phyloP scores from a whole-genome alignment of 2,113 vertebrate genomes.

The Mungos mungo region DNA sequence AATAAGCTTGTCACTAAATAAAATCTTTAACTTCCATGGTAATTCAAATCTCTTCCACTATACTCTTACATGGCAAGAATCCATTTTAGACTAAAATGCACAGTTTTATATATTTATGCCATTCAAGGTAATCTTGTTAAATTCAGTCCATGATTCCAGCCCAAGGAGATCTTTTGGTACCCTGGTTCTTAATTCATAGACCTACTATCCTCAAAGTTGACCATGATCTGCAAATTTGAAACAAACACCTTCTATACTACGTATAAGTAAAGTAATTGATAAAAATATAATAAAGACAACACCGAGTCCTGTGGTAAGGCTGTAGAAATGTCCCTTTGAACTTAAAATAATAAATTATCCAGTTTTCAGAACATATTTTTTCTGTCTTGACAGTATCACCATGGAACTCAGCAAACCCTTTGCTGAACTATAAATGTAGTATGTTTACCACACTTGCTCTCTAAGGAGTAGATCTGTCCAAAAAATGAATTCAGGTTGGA shows the following conservation, averaged over 20 bases:
- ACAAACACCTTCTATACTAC: background rate
- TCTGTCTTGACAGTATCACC: background rate
- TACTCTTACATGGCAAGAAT: background rate
- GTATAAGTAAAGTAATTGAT: background rate
- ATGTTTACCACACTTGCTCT: constrained; percentile 9
- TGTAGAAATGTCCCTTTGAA: background rate
- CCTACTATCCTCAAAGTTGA: background rate
- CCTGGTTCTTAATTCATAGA: background rate
- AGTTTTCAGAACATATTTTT: constrained; percentile 2
- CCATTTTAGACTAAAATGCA: background rate
- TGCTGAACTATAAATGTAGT: background rate
- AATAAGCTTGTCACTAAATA: background rate
- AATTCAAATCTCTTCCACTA: background rate
- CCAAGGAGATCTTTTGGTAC: background rate
- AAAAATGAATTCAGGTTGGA: background rate
- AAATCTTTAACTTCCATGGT: background rate
- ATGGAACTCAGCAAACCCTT: background rate
- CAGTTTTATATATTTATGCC: background rate
- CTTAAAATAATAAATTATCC: constrained; percentile 9
- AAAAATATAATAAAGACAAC: background rate
- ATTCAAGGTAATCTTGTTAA: background rate
- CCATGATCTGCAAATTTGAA: background rate
- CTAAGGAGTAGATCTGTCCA: background rate
- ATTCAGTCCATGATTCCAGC: background rate
- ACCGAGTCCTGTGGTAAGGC: background rate